Evolutionary conservation across 2,888 invertebrate genomes (phyloP).

Genomic region (Trachelus iudaicus): DNA sequence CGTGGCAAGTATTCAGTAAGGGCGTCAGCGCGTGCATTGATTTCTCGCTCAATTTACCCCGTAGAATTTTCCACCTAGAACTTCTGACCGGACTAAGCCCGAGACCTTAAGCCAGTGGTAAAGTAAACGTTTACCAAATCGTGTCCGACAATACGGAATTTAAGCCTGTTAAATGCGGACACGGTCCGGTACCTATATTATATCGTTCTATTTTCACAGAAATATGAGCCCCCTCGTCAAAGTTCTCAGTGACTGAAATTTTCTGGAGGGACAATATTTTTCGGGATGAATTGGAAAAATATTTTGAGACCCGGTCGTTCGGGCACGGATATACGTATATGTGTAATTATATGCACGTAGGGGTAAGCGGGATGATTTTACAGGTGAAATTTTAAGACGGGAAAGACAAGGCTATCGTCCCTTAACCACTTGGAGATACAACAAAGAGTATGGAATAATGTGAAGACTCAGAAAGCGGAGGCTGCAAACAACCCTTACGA

Average conservation of each 20-base stretch:
- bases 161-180: constrained; percentile 5
- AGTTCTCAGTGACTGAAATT: not conserved
- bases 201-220: constrained; percentile 1
- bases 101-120: constrained; percentile 4
- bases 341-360: not conserved
- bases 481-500: not conserved
- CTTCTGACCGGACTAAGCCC: constrained; percentile 4
- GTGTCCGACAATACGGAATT: constrained; percentile 27
- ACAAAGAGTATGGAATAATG: not conserved
- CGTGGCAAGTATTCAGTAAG: constrained; percentile 44
- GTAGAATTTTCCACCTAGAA: constrained; percentile 45
- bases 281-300: not conserved
- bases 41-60: constrained; percentile 64
- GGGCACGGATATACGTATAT: not conserved
- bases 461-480: not conserved
- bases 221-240: not conserved
- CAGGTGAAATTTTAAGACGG: not conserved
- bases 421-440: not conserved
- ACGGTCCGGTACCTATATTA: not conserved
- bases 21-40: constrained; percentile 62
- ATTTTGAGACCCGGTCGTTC: not conserved
- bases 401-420: not conserved
- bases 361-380: not conserved
- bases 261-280: not conserved
- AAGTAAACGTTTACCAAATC: constrained; percentile 51